Evolutionary conservation across 2,888 invertebrate genomes (phyloP).

Genomic region (Mythimna impura): DNA sequence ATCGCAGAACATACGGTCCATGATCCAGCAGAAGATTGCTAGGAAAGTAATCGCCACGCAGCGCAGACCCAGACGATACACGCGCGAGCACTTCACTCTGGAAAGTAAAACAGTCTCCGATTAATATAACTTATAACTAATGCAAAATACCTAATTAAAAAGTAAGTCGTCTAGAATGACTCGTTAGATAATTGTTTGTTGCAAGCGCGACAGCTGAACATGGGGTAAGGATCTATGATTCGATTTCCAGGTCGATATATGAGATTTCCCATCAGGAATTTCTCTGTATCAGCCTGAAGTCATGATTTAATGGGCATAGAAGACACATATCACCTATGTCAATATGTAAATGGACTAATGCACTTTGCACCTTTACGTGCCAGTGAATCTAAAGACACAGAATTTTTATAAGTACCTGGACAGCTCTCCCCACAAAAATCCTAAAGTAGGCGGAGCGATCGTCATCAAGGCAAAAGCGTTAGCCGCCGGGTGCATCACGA

Average conservation of each 20-base stretch:
- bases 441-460: slow-evolving; percentile 92
- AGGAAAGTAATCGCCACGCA: slow-evolving; percentile 92
- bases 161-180: neutral
- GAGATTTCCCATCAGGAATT: neutral
- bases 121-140: neutral
- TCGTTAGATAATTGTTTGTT: neutral
- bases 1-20: slow-evolving; percentile 94
- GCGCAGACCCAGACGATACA: slow-evolving; percentile 93
- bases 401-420: slow-evolving; percentile 88
- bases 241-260: neutral
- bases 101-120: slow-evolving; percentile 38
- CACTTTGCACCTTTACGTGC: too few species aligned
- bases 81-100: slow-evolving; percentile 91
- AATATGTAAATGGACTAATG: too few species aligned
- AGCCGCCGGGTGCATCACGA: slow-evolving; percentile 94
- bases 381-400: neutral
- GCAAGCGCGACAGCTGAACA: neutral
- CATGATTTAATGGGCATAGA: too few species aligned
- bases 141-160: neutral
- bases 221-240: neutral
- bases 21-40: slow-evolving; percentile 94
- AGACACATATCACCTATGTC: too few species aligned
- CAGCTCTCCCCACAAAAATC: slow-evolving; percentile 92
- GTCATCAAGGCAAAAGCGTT: slow-evolving; percentile 96
- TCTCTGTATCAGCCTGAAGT: neutral